Evolutionary conservation across 1,140 invertebrate genomes (phyloP).

Genomic region (Odontomachus brunneus): DNA sequence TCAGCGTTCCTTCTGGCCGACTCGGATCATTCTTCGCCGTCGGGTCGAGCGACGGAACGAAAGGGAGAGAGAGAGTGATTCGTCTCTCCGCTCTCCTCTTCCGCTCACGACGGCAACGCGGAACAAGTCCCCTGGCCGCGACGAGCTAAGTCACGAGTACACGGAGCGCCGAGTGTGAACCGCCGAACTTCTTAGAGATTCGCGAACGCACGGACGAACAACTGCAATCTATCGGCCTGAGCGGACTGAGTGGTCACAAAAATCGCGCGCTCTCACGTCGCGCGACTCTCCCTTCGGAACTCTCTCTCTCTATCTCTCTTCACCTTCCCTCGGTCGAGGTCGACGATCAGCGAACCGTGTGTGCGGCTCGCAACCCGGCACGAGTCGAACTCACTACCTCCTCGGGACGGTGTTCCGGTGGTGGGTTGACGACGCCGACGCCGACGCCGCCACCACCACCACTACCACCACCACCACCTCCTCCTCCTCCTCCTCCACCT

Average conservation of each 20-base stretch:
- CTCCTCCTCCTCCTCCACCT: constrained; percentile 50
- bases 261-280: constrained; percentile 16
- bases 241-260: too few relatives aligned
- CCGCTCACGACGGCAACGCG: not conserved
- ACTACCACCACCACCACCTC: constrained; percentile 10
- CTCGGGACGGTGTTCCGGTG: constrained; percentile 48
- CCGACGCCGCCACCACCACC: not conserved
- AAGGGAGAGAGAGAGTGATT: not conserved
- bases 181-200: too few relatives aligned
- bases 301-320: not conserved
- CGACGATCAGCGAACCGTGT: constrained; percentile 74
- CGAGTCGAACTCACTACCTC: constrained; percentile 69
- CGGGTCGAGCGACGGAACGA: not conserved
- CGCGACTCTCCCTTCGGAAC: not conserved
- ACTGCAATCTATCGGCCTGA: too few relatives aligned
- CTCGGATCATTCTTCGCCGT: constrained; percentile 53
- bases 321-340: not conserved
- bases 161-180: not conserved
- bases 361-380: constrained; percentile 68
- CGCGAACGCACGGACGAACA: too few relatives aligned
- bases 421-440: constrained; percentile 51
- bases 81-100: not conserved
- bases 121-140: not conserved
- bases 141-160: constrained; percentile 11
- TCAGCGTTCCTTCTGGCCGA: constrained; percentile 7